phyloP scores from a whole-genome alignment of 1,140 invertebrate genomes.

The Teleogryllus occipitalis region DNA sequence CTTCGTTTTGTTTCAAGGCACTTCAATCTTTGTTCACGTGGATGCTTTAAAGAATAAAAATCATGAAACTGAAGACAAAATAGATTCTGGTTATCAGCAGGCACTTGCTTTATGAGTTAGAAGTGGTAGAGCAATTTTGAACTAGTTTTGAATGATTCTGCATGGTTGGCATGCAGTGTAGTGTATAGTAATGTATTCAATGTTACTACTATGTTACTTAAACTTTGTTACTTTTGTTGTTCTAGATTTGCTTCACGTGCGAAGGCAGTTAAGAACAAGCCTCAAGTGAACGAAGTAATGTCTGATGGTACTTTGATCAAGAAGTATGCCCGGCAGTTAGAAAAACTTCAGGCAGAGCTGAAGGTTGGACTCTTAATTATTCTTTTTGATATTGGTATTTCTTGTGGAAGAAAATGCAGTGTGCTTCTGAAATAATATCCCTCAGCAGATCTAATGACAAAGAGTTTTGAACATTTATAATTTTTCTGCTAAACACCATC shows the following conservation, averaged over 20 bases:
- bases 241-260: slow-evolving; percentile 34
- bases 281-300: slow-evolving; percentile 59
- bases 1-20: too few relatives aligned
- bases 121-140: not conserved
- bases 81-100: not conserved
- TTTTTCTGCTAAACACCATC: too few relatives aligned
- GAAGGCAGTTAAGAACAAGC: slow-evolving; percentile 59
- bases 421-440: too few relatives aligned
- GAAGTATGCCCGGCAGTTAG: slow-evolving; percentile 41
- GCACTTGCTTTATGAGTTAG: not conserved
- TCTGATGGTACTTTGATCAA: slow-evolving; percentile 56
- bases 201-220: not conserved
- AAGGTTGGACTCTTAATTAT: slow-evolving; percentile 28
- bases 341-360: slow-evolving; percentile 38
- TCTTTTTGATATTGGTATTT: not conserved
- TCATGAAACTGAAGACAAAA: not conserved
- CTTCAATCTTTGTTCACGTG: too few relatives aligned
- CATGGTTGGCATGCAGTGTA: not conserved
- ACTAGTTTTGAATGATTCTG: not conserved
- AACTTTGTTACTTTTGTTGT: not conserved
- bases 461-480: too few relatives aligned
- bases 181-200: not conserved
- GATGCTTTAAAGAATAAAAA: not conserved
- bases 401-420: not conserved
- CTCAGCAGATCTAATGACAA: too few relatives aligned